Conservation (phyloP, 2,888 invertebrate species). For the Rhagonycha lutea region DNA sequence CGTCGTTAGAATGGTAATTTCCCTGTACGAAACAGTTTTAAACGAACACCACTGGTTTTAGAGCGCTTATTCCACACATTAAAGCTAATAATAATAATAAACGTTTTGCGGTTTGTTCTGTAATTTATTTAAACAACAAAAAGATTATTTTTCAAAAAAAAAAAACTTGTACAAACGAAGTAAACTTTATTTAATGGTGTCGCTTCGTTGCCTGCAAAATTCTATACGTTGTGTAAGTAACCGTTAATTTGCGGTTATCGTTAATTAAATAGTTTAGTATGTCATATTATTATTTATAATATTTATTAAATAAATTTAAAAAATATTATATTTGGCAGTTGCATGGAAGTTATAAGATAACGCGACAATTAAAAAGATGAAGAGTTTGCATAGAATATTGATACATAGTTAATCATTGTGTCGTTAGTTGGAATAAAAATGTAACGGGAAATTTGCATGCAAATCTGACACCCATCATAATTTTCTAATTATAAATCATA, state of each 20-base stretch:
- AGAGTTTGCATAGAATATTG: background rate
- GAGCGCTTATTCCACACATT: background rate
- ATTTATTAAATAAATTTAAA: background rate
- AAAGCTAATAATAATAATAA: background rate
- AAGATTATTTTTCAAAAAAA: background rate
- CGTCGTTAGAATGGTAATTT: too few species aligned
- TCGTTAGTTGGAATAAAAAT: background rate
- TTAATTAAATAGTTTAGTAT: constrained; percentile 3
- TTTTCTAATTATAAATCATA: background rate
- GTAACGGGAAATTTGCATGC: background rate
- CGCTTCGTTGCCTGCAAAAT: constrained; percentile 1
- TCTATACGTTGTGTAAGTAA: background rate
- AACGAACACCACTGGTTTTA: background rate
- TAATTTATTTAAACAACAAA: background rate
- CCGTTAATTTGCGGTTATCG: background rate
- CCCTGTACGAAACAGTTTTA: too few species aligned
- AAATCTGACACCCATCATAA: background rate
- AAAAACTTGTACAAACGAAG: background rate
- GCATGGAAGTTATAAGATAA: background rate
- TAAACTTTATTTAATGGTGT: background rate
- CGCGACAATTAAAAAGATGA: background rate
- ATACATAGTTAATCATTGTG: background rate
- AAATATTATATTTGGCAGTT: background rate
- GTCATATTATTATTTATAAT: background rate
- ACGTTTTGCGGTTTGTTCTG: background rate